These are phyloP conservation scores for Aplodontia rufa DNA, from an alignment of 2,113 vertebrate species.

Conservation along the genomic window DNA sequence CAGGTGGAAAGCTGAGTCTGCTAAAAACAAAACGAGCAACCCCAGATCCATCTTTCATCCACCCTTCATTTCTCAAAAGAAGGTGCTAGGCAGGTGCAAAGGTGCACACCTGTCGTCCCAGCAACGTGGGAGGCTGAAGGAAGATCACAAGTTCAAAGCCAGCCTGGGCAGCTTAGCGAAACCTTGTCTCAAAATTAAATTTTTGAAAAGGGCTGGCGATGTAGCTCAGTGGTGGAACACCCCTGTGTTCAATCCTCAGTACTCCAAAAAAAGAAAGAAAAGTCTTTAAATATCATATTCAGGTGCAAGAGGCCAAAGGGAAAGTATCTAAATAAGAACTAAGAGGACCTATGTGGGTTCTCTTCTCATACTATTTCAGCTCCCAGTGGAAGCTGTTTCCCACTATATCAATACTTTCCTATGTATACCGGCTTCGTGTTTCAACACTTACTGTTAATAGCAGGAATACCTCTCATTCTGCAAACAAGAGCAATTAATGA, in stretches of 20 bases:
- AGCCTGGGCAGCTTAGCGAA: no score
- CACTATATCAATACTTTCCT: background rate
- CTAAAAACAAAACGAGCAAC: conserved; percentile 16
- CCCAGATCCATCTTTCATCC: background rate
- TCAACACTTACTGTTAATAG: background rate
- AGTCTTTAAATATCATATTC: background rate
- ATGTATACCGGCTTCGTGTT: background rate
- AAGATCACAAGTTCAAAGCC: no score
- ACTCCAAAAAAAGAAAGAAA: no score
- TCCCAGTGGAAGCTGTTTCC: background rate
- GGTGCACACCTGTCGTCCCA: no score
- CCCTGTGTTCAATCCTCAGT: no score
- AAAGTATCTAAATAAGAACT: background rate
- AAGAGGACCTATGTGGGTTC: background rate
- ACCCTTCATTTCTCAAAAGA: background rate
- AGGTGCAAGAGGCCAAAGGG: background rate
- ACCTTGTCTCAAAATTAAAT: no score
- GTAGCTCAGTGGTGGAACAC: no score
- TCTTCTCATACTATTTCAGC: background rate
- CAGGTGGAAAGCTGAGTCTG: background rate
- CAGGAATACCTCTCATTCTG: background rate
- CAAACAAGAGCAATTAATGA: conserved; percentile 18
- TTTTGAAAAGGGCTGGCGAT: no score
- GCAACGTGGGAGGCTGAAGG: no score
- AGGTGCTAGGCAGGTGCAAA: background rate